A percentile compares a stretch with the other conserved stretches of the same genome.
phyloP scores from a whole-genome alignment of 37 sponge, comb jelly and placozoan species.

The Haliclona indistincta region DNA sequence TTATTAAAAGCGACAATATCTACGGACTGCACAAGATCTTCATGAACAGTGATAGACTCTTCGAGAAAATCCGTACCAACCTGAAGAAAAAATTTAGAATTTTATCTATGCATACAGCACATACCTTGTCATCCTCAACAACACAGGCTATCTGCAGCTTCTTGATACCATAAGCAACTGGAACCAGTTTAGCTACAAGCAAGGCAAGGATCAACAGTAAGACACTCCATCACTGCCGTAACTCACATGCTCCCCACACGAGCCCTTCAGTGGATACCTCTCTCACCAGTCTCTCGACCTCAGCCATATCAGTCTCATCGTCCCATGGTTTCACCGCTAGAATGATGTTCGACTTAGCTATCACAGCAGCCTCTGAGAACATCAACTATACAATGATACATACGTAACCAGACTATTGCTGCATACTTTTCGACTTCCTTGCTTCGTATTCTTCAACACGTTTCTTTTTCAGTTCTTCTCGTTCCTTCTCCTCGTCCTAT shows the following conservation, averaged over 20 bases:
- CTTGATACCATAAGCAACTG: constrained; percentile 91
- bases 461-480: constrained; percentile 65
- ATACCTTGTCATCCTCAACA: constrained; percentile 91
- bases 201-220: neutral
- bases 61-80: constrained; percentile 91
- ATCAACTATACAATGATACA: neutral
- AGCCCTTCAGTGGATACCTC: constrained; percentile 64
- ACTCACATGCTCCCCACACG: constrained; percentile 84
- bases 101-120: neutral
- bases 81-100: constrained; percentile 18
- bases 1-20: constrained; percentile 95
- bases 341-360: constrained; percentile 88
- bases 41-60: constrained; percentile 78
- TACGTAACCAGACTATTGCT: too few relatives aligned
- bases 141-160: constrained; percentile 93
- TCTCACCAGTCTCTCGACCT: constrained; percentile 71
- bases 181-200: constrained; percentile 78
- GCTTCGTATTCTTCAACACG: constrained; percentile 57
- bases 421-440: constrained; percentile 71
- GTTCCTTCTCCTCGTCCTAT: constrained; percentile 26
- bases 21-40: constrained; percentile 88
- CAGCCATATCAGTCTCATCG: constrained; percentile 85
- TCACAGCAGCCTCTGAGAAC: constrained; percentile 36
- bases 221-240: neutral
- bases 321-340: constrained; percentile 92